Percentiles rank a stretch among this genome's conserved stretches.
phyloP scores from a whole-genome alignment of 2,113 vertebrate genomes.

The Mus spicilegus region DNA sequence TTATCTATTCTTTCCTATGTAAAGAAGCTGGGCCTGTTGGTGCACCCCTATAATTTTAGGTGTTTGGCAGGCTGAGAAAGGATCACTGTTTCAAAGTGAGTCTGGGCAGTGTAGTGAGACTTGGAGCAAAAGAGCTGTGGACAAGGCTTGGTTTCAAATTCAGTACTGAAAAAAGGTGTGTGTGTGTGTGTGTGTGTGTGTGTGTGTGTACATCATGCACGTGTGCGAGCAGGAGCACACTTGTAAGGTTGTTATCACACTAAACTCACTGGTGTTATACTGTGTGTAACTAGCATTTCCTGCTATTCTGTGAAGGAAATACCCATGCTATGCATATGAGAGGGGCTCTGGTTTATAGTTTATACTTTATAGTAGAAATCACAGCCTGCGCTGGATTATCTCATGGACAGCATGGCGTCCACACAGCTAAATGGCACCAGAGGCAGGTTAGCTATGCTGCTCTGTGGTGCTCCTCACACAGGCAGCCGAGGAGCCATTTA shows the following conservation, averaged over 20 bases:
- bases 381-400: neutral
- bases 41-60: neutral
- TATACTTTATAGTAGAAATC: neutral
- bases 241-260: neutral
- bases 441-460: neutral
- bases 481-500: neutral
- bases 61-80: neutral
- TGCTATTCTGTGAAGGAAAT: neutral
- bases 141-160: neutral
- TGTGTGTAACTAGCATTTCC: constrained; percentile 7
- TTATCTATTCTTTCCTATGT: neutral
- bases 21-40: neutral
- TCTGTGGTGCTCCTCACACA: neutral
- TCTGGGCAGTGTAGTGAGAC: neutral
- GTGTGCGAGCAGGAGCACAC: too few relatives aligned
- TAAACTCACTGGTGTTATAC: neutral
- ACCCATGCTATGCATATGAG: neutral
- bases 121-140: neutral
- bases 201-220: neutral
- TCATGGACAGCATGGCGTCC: neutral
- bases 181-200: neutral
- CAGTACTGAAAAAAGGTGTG: neutral
- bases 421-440: neutral
- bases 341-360: neutral
- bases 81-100: neutral